Percentiles rank a stretch among this genome's conserved stretches.
These are phyloP conservation scores for Xestia sexstrigata DNA, from an alignment of 2,888 invertebrate genomes.

Conservation along the genomic window DNA sequence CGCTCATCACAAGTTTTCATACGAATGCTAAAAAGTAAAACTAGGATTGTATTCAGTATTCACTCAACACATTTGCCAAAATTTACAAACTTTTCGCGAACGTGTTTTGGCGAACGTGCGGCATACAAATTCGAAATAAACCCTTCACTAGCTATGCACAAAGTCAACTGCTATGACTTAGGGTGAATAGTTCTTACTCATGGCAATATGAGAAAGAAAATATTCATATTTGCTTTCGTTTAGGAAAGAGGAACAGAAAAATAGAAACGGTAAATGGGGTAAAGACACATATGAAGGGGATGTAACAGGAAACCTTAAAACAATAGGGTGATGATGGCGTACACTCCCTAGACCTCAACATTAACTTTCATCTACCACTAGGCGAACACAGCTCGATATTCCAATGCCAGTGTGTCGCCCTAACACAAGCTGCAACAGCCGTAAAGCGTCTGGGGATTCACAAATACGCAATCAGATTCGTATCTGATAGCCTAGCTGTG, in stretches of 20 bases:
- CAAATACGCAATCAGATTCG: too few species aligned
- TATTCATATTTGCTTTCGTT: background rate
- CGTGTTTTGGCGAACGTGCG: constrained; percentile 1
- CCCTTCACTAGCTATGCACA: constrained; percentile 1
- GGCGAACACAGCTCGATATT: too few species aligned
- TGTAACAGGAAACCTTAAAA: background rate
- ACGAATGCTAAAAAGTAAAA: background rate
- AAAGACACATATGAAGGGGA: background rate
- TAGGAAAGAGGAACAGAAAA: background rate
- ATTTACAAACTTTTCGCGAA: background rate
- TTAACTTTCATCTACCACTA: too few species aligned
- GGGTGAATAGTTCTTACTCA: background rate
- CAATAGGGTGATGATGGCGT: background rate
- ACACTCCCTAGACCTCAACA: too few species aligned
- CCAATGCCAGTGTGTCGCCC: too few species aligned
- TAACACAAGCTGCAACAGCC: too few species aligned
- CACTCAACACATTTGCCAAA: background rate
- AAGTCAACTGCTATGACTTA: constrained; percentile 14
- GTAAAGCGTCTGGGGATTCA: too few species aligned
- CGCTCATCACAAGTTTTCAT: background rate
- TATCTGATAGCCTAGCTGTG: too few species aligned
- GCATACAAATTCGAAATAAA: constrained; percentile 1
- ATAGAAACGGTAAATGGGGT: too few species aligned
- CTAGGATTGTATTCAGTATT: background rate
- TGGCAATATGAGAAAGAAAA: constrained; percentile 3